Base-by-base conservation (phyloP, 1,140 invertebrate species). In the Tribolium castaneum region DNA sequence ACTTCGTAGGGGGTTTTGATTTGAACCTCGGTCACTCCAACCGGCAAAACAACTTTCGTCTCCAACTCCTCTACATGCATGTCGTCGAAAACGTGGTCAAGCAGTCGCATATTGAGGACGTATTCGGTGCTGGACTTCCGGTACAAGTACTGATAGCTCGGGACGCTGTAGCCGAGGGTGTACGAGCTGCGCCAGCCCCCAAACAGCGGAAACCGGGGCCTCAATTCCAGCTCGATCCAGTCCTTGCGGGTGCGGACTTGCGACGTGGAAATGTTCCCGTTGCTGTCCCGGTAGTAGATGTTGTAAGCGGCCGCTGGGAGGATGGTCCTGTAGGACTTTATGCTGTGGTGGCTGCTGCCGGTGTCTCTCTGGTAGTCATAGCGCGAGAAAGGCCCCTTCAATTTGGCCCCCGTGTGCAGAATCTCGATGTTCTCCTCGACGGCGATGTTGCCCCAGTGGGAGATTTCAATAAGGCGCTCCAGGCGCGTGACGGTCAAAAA, bases 101-200 rank as follows among this genome's bases (percentile, higher is more conserved):
- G 86, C 22, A 98, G 88, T 78, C 96, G 90, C 93, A 99, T 97
- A 84, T 96, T 97, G 51, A 99, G 86, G 35, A 94, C 89, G 88
- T 95, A 98, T 85, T 93, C 91, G 82, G 94, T 95, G 82, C 90
- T 91, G 1, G 70, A 35, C 25, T 80, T 79, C 79, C 94, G 93
- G 84, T 91, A 98, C 2, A 99, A 89, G 87, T 99, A 99, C 86
- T 99, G 97, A 85, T 98, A 98, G 78, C 96, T 97, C 0, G 99
- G 98, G 1, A 99, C 93, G 89, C 98, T 99, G 88, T 99, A 99
- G 0, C 99, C 98, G 54, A 79, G 75, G 39, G 93, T 94, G 87
- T 99, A 99, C 83, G 97, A 95, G 2, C 98, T 99, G 87, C 97
- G 97, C 98, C 98, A 99, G 2, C 99, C 98, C 66, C 99, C 99